These are phyloP conservation scores for Ferrisia virgata DNA, from an alignment of 2,888 invertebrate genomes.

Conservation along the genomic window DNA sequence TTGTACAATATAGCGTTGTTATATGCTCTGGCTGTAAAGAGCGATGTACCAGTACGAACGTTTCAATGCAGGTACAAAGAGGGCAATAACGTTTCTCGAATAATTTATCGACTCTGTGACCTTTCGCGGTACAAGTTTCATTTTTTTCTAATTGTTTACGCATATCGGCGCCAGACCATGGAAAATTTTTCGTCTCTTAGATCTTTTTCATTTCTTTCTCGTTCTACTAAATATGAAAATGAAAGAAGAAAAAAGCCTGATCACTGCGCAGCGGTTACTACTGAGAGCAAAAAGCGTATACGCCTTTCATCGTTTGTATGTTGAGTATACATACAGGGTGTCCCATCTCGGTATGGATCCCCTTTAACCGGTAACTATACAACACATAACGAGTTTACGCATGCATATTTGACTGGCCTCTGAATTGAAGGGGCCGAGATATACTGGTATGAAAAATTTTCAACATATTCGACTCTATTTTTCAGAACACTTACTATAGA, in stretches of 20 bases:
- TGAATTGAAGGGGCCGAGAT: too few species aligned
- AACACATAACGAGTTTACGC: too few species aligned
- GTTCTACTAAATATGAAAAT: neutral
- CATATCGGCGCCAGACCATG: neutral
- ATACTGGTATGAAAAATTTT: too few species aligned
- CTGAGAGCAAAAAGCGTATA: neutral
- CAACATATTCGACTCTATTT: too few species aligned
- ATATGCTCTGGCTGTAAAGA: too few species aligned
- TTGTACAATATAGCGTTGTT: neutral
- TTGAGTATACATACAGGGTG: too few species aligned
- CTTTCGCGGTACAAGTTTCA: neutral
- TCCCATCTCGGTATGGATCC: too few species aligned
- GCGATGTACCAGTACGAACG: neutral
- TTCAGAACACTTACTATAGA: too few species aligned
- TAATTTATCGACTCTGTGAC: neutral
- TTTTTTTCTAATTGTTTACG: conserved; percentile 1
- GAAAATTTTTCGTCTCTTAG: neutral
- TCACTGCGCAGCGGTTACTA: too few species aligned
- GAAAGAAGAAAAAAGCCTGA: too few species aligned
- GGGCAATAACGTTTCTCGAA: conserved; percentile 3
- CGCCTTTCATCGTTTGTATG: neutral
- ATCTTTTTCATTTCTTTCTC: neutral
- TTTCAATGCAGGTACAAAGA: neutral
- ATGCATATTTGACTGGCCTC: too few species aligned
- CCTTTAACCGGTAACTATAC: too few species aligned